Conservation (phyloP, 2,113 vertebrate species). For the Paramisgurnus dabryanus region DNA sequence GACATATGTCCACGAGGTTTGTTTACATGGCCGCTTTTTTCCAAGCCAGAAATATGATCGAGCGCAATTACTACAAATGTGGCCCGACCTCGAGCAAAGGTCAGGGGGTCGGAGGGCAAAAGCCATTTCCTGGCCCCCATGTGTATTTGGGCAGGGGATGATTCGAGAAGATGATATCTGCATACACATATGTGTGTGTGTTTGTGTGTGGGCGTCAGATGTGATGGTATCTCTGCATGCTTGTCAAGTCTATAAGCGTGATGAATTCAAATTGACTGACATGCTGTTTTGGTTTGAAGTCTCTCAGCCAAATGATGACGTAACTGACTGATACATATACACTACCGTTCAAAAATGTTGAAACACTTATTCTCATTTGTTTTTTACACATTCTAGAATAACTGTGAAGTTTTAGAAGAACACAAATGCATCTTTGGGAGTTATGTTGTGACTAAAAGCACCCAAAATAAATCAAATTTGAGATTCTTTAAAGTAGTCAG, state of each 20-base stretch:
- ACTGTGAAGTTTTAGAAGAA: no score
- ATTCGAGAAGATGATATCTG: constrained; percentile 47
- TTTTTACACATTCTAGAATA: no score
- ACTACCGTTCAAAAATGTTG: no score
- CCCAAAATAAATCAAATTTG: no score
- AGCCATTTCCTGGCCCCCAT: constrained; percentile 72
- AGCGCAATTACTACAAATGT: constrained; percentile 69
- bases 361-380: no score
- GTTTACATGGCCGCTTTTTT: constrained; percentile 72
- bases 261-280: constrained; percentile 7
- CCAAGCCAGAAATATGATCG: constrained; percentile 68
- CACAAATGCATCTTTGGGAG: no score
- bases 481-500: no score
- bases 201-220: constrained; percentile 41
- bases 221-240: constrained; percentile 37
- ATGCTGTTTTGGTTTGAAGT: constrained; percentile 13
- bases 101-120: constrained; percentile 68
- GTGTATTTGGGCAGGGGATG: constrained; percentile 63
- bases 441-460: no score
- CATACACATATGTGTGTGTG: constrained; percentile 39
- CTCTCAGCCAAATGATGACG: background rate
- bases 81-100: constrained; percentile 59
- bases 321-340: background rate
- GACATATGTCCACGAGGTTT: constrained; percentile 69
- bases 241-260: constrained; percentile 25